These are phyloP conservation scores for Cephalopachus bancanus DNA, from an alignment of 2,797 vertebrate species.

Conservation along the genomic window DNA sequence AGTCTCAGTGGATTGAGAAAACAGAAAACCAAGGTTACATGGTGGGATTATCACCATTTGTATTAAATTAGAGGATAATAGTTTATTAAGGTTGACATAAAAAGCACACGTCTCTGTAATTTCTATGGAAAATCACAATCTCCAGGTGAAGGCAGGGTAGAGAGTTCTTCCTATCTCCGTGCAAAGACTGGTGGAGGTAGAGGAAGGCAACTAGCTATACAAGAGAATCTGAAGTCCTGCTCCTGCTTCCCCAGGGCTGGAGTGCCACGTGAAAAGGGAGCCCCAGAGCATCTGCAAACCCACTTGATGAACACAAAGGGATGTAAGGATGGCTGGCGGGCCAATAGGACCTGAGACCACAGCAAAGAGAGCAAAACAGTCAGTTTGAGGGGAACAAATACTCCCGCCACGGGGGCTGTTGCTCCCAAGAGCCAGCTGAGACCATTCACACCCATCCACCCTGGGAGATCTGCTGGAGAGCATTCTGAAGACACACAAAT, in stretches of 20 bases:
- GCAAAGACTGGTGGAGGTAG: not conserved
- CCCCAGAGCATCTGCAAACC: not conserved
- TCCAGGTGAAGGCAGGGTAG: accelerated
- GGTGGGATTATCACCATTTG: not conserved
- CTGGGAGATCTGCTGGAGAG: not conserved
- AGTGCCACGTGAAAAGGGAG: not conserved
- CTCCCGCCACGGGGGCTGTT: accelerated
- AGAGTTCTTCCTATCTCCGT: not conserved
- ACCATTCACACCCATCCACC: not conserved
- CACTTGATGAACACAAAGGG: not conserved
- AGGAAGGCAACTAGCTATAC: not conserved
- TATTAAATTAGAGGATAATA: not conserved
- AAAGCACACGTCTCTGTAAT: not conserved
- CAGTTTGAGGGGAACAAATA: not conserved
- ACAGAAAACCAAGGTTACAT: not conserved
- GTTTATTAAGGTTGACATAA: not conserved
- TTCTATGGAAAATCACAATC: not conserved
- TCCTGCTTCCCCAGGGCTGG: not conserved
- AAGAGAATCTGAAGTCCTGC: not conserved
- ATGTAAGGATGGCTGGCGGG: not conserved
- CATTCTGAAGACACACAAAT: not conserved
- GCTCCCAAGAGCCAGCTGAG: no score
- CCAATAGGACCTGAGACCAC: not conserved
- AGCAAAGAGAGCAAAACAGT: not conserved
- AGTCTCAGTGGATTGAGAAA: not conserved